Conservation (phyloP, 2,113 vertebrate genomes). For the Xiphophorus hellerii region DNA sequence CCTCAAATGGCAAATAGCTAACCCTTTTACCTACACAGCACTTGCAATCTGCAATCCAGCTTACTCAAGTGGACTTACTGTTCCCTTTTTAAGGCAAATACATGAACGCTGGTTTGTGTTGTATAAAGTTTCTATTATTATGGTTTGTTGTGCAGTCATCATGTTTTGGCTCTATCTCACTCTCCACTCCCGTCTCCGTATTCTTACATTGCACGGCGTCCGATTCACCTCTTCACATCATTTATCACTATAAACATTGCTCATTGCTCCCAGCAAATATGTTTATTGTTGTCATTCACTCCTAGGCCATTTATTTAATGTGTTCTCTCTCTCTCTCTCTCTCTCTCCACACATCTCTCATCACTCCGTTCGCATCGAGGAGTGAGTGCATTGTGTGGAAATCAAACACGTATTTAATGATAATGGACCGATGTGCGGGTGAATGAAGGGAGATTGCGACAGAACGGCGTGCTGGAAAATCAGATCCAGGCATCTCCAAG, state of each 20-base stretch:
- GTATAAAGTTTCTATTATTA: neutral
- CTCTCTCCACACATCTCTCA: conserved; percentile 37
- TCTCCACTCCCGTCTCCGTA: neutral
- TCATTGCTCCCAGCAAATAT: conserved; percentile 69
- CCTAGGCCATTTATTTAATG: conserved; percentile 71
- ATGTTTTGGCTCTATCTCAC: conserved; percentile 7
- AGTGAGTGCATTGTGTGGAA: conserved; percentile 64
- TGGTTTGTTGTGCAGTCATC: neutral
- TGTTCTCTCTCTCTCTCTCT: conserved; percentile 31
- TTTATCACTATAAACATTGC: conserved; percentile 69
- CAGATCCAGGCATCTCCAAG: conserved; percentile 74
- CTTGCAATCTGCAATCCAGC: neutral
- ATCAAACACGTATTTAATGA: conserved; percentile 79
- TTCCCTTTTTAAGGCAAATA: neutral
- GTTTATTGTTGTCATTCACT: conserved; percentile 76
- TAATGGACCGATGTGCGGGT: conserved; percentile 68
- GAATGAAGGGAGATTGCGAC: conserved; percentile 67
- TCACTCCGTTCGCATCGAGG: conserved; percentile 49
- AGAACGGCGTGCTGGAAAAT: conserved; percentile 63
- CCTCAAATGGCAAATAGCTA: too few relatives aligned
- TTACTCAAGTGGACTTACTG: neutral
- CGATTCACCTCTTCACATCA: conserved; percentile 58
- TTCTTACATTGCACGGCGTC: conserved; percentile 27
- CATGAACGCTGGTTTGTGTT: neutral
- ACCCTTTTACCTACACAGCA: too few relatives aligned